Conservation (phyloP, 1,140 invertebrate species). For the Drosophila paulistorum region DNA sequence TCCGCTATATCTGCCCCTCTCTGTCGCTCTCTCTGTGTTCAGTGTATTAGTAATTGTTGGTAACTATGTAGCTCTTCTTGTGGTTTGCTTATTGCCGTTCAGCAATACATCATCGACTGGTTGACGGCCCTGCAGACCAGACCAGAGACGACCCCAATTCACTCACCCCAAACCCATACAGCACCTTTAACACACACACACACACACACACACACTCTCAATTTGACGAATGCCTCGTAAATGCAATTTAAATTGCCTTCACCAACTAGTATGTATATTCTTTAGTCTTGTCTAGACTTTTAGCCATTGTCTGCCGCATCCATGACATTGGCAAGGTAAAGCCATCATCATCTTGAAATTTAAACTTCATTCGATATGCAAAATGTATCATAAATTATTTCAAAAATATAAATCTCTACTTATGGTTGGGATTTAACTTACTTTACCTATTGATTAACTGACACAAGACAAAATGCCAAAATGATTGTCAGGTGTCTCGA, state of each 20-base stretch:
- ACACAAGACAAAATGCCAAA: conserved; percentile 8
- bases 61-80: conserved; percentile 48
- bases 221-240: not conserved
- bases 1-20: not conserved
- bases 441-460: conserved; percentile 8
- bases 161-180: not conserved
- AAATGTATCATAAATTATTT: conserved; percentile 13
- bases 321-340: not conserved
- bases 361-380: conserved; percentile 1
- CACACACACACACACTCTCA: not conserved
- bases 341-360: conserved; percentile 3
- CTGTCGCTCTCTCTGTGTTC: conserved; percentile 25
- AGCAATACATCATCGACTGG: conserved; percentile 74
- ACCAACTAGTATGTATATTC: not conserved
- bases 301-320: not conserved
- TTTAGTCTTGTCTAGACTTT: conserved; percentile 7
- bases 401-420: conserved; percentile 11
- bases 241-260: conserved; percentile 10
- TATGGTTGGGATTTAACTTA: conserved; percentile 3
- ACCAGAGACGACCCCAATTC: not conserved
- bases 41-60: conserved; percentile 72
- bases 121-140: conserved; percentile 36
- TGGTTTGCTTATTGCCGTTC: conserved; percentile 72
- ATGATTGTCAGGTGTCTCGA: conserved; percentile 4
- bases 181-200: conserved; percentile 13